Percentiles rank a stretch among this genome's conserved stretches.
Conservation (phyloP, 1,140 invertebrate species). For the Ceratosolen fusciceps region DNA sequence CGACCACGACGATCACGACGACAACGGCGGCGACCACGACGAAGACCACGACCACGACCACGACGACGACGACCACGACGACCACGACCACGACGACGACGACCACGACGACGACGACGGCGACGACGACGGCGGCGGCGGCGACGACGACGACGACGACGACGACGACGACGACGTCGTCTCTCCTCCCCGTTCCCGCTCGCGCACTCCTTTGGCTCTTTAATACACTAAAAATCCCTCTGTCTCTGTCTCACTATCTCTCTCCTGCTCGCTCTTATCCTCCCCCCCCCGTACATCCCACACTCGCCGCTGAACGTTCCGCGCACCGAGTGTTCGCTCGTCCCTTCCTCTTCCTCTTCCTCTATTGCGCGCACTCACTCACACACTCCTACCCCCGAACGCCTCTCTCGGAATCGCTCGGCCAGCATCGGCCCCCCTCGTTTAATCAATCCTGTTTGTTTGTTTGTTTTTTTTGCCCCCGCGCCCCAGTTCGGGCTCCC, state of each 20-base stretch:
- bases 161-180: too few species aligned
- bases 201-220: not conserved
- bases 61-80: too few species aligned
- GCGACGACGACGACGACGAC: too few species aligned
- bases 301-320: not conserved
- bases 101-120: too few species aligned
- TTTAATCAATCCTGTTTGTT: constrained; percentile 39
- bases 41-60: too few species aligned
- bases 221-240: not conserved
- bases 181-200: not conserved
- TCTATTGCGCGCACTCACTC: not conserved
- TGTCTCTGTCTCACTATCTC: not conserved
- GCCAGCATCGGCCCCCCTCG: constrained; percentile 8
- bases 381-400: not conserved
- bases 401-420: constrained; percentile 4
- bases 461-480: not conserved
- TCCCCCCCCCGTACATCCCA: not conserved
- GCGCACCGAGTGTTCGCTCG: not conserved
- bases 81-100: too few species aligned
- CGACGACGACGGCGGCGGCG: too few species aligned
- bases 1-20: not conserved
- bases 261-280: not conserved
- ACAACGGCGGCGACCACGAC: not conserved
- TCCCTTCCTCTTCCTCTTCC: not conserved
- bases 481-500: too few species aligned